phyloP scores from a whole-genome alignment of 2,113 vertebrate genomes.

The Psammodynastes pulverulentus region DNA sequence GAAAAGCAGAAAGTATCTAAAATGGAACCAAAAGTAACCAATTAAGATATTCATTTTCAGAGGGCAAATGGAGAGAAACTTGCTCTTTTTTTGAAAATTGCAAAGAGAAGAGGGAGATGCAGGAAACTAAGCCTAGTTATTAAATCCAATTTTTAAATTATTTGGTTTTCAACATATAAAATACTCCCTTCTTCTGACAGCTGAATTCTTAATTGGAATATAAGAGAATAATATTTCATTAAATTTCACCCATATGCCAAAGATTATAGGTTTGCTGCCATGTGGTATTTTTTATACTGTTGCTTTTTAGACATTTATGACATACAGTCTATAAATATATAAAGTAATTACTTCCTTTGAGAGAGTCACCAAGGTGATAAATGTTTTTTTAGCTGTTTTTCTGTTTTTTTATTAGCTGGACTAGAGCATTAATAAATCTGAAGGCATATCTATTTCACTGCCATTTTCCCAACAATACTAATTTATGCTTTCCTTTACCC shows the following conservation, averaged over 20 bases:
- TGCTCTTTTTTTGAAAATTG: constrained; percentile 10
- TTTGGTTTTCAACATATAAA: constrained; percentile 28
- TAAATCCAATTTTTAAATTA: constrained; percentile 25
- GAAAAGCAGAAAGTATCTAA: neutral
- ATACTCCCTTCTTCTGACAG: constrained; percentile 8
- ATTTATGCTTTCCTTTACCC: neutral
- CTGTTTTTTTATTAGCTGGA: constrained; percentile 23
- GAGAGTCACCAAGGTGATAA: constrained; percentile 22
- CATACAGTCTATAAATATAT: constrained; percentile 22
- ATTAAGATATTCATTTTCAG: neutral
- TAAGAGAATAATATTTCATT: constrained; percentile 27
- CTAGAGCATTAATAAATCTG: constrained; percentile 7
- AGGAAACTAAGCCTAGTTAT: constrained; percentile 13
- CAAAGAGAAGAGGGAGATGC: neutral
- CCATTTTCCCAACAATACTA: neutral
- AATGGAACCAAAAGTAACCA: neutral
- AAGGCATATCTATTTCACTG: neutral
- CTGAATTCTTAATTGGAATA: constrained; percentile 31
- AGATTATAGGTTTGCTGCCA: constrained; percentile 23
- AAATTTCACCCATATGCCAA: constrained; percentile 20
- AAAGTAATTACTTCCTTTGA: constrained; percentile 25
- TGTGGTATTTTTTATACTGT: constrained; percentile 5
- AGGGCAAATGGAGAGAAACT: constrained; percentile 20
- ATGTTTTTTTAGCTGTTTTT: constrained; percentile 26
- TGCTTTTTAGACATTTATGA: constrained; percentile 29